Evolutionary conservation across 2,888 invertebrate genomes (phyloP), one percentile per base, ranked within the genome.

Genomic region (Phanerotoma sp.): DNA sequence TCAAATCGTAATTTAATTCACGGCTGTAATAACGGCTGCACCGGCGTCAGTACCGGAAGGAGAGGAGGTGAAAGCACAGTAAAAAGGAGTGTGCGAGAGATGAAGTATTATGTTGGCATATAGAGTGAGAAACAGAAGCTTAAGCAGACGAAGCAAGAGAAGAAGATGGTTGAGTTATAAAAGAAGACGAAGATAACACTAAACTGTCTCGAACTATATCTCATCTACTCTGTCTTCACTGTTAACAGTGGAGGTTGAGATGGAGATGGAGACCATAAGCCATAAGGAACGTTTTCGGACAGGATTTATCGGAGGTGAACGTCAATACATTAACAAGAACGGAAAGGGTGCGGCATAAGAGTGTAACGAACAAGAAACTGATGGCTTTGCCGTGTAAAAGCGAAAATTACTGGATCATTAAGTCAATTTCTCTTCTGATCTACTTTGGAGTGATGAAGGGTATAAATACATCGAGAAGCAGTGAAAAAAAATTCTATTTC

Each of bases 291-390:
- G 20, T 18, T 21, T 46, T n/a, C 11, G 21, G 21, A 32, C 33
- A 37, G 37, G 59, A 72, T 71, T 73, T 69, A 72, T 71, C 63
- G 64, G 63, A 68, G 61, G 56, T 57, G 67, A 71, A 67, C 63
- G 66, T 62, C 66, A 64, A 72, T 68, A 70, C 67, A 72, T 71
- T 70, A 69, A 62, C 64, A 54, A 57, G 54, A 61, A 65, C 64
- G 65, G 70, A 67, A 67, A 66, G 68, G 64, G 58, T 61, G 62
- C 55, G 66, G 62, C 65, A 65, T 28, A 53, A 52, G 45, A 54
- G 48, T 35, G 35, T 35, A 35, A 13, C 13, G 35, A 35, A 38
- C 57, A 54, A 48, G 57, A 46, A 45, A 35, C 35, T 35, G 15
- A 25, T 25, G 25, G 9, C 25, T 25, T 25, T 25, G 25, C 25